phyloP scores from a whole-genome alignment of 2,797 vertebrate species.

The Peromyscus attwateri region DNA sequence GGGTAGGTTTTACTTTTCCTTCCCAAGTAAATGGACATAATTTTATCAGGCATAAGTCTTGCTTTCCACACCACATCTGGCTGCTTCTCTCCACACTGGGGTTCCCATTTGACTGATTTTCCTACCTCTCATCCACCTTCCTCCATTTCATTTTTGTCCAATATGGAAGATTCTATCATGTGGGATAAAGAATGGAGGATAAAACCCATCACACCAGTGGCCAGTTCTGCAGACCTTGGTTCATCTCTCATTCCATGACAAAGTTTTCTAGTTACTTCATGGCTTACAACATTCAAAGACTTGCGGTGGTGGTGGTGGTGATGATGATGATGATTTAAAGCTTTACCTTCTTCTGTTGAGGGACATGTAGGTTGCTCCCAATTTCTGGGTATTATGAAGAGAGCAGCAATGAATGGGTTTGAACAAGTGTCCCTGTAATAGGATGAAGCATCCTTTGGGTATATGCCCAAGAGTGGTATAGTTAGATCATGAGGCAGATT shows the following conservation, averaged over 20 bases:
- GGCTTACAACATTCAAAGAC: slow-evolving; percentile 5
- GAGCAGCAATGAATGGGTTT: neutral
- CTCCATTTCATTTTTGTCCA: neutral
- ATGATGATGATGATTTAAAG: neutral
- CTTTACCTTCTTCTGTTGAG: neutral
- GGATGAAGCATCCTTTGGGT: neutral
- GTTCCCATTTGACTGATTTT: neutral
- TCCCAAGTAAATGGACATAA: neutral
- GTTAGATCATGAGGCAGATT: neutral
- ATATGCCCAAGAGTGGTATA: neutral
- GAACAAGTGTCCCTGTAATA: neutral
- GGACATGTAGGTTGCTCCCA: neutral
- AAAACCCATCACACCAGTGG: neutral
- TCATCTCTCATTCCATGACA: neutral
- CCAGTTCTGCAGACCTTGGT: neutral
- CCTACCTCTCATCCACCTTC: neutral
- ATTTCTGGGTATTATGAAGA: neutral
- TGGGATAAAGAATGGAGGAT: neutral
- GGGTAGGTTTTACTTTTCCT: neutral
- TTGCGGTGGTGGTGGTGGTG: neutral
- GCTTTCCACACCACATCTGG: neutral
- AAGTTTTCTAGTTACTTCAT: slow-evolving; percentile 5
- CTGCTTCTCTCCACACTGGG: neutral
- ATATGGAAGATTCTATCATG: neutral
- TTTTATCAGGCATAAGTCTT: neutral